Conservation (phyloP, 2,113 vertebrate genomes). For the Sminthopsis crassicaudata region DNA sequence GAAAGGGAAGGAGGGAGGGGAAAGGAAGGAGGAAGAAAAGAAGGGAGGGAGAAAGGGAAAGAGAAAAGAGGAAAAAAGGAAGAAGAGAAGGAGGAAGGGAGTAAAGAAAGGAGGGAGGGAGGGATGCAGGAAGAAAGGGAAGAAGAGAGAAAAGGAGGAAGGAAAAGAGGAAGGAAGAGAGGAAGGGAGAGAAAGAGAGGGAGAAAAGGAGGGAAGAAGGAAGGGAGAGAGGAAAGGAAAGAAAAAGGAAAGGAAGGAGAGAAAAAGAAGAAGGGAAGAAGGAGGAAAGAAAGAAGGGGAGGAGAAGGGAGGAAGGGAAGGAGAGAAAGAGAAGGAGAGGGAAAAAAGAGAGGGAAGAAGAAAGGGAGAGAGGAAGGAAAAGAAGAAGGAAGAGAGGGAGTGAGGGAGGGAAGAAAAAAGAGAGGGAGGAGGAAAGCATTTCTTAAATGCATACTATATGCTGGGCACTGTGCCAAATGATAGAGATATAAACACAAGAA, state of each 20-base stretch:
- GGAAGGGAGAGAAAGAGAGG: neutral
- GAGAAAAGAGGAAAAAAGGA: neutral
- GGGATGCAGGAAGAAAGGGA: no score
- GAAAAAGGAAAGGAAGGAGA: neutral
- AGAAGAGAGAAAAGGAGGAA: no score
- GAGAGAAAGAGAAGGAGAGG: no score
- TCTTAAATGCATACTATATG: neutral
- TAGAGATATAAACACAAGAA: neutral
- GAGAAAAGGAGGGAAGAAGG: conserved; percentile 1
- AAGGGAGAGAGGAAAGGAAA: neutral
- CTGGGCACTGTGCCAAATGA: neutral
- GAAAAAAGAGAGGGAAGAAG: no score
- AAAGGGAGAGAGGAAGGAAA: no score
- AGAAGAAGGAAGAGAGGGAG: no score
- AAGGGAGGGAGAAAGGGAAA: neutral
- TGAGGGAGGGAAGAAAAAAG: no score
- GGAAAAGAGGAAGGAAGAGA: no score
- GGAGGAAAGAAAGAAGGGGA: no score
- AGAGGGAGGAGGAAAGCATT: neutral
- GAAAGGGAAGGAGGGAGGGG: conserved; percentile 7
- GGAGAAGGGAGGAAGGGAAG: no score
- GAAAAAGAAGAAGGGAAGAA: neutral
- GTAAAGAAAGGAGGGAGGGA: no score
- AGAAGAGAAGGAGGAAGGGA: no score
- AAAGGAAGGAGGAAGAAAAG: neutral